A percentile compares a stretch with the other conserved stretches of the same genome.
Evolutionary conservation across 1,140 invertebrate genomes (phyloP).

Genomic region (Orius insidiosus): DNA sequence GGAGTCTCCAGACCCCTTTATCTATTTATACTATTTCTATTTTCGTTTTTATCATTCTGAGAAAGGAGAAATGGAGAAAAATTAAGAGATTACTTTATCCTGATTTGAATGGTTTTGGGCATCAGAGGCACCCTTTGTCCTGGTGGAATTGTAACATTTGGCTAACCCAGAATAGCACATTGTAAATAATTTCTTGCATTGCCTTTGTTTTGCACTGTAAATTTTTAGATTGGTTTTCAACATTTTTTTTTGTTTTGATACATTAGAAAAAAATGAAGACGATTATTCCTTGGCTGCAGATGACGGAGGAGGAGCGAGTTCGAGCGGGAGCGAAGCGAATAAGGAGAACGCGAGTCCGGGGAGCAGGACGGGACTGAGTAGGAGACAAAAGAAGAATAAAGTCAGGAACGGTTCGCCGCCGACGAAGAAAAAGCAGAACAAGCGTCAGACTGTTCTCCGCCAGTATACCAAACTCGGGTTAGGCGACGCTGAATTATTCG

Average conservation of each 20-base stretch:
- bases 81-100: neutral
- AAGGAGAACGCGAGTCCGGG: conserved; percentile 24
- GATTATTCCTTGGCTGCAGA: conserved; percentile 20
- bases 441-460: conserved; percentile 13
- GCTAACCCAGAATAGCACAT: neutral
- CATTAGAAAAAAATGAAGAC: conserved; percentile 8
- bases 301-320: conserved; percentile 23
- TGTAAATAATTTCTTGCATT: neutral
- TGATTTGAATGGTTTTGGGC: neutral
- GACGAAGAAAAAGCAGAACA: conserved; percentile 15
- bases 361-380: conserved; percentile 19
- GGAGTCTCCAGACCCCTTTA: no score
- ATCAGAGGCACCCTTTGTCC: neutral
- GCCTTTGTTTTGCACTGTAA: neutral
- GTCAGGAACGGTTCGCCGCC: conserved; percentile 21
- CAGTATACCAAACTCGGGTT: conserved; percentile 25
- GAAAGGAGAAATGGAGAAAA: no score
- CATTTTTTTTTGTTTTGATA: conserved; percentile 10
- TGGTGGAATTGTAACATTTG: neutral
- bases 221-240: neutral
- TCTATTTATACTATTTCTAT: no score
- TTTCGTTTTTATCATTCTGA: no score
- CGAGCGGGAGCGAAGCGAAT: conserved; percentile 22
- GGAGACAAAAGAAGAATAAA: conserved; percentile 29
- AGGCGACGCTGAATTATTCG: conserved; percentile 25